Evolutionary conservation across 2,113 vertebrate genomes (phyloP).

Genomic region (Mola mola): DNA sequence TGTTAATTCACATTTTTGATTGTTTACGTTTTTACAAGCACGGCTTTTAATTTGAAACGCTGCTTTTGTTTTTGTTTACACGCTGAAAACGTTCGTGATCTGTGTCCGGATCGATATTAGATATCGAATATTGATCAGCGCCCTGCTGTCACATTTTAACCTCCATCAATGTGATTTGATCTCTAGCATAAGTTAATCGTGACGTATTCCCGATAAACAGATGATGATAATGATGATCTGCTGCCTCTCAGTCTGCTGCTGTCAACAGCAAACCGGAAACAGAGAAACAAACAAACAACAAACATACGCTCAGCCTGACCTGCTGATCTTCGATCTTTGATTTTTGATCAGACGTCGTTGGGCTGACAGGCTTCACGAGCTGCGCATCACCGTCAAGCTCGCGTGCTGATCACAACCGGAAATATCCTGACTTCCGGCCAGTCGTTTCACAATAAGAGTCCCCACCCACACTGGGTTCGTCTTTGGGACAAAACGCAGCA

Average conservation of each 20-base stretch:
- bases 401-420: not conserved
- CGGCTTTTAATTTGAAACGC: not conserved
- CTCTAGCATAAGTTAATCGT: not conserved
- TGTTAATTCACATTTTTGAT: not conserved
- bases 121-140: not conserved
- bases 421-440: not conserved
- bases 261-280: not conserved
- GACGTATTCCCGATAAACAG: not conserved
- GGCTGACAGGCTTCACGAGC: not conserved
- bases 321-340: not conserved
- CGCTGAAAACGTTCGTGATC: not conserved
- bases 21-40: not conserved
- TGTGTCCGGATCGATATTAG: not conserved
- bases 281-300: not conserved
- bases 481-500: not conserved
- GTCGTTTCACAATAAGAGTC: slow-evolving; percentile 15
- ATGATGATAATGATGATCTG: not conserved
- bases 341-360: not conserved
- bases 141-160: not conserved
- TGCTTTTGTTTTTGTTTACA: not conserved
- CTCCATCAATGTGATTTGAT: not conserved
- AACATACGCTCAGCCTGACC: not conserved
- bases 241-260: no score
- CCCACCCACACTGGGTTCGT: not conserved
- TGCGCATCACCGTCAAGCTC: slow-evolving; percentile 27